Evolutionary conservation across 1,140 invertebrate genomes (phyloP).

Genomic region (Bilobella aurantiaca): DNA sequence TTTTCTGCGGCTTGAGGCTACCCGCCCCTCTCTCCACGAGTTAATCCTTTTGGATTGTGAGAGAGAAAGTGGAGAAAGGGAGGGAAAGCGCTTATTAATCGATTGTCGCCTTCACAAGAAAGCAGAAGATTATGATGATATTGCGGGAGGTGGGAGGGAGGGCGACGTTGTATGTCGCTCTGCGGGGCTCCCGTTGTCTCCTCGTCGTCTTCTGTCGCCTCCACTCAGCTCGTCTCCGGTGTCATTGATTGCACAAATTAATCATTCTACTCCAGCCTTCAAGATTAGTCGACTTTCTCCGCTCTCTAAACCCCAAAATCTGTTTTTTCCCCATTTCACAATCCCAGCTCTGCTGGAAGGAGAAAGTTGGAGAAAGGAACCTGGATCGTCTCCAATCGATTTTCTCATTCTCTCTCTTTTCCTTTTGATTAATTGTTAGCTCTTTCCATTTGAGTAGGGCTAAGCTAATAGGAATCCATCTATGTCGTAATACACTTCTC

Average conservation of each 20-base stretch:
- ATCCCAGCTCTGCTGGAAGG: not conserved
- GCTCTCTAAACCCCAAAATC: constrained; percentile 8
- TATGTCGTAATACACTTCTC: too few relatives aligned
- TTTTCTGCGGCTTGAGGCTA: not conserved
- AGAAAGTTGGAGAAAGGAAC: not conserved
- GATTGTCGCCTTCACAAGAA: not conserved
- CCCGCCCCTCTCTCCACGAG: not conserved
- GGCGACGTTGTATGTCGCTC: not conserved
- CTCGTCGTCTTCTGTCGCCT: not conserved
- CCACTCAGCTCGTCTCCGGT: constrained; percentile 9
- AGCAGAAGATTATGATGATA: not conserved
- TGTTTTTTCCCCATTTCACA: not conserved
- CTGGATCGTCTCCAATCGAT: constrained; percentile 1
- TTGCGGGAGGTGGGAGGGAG: not conserved
- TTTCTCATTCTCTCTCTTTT: constrained; percentile 1
- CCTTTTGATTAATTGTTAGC: constrained; percentile 2
- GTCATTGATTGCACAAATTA: constrained; percentile 8
- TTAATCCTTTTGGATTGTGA: not conserved
- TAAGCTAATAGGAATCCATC: not conserved
- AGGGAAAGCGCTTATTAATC: constrained; percentile 7
- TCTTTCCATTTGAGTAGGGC: not conserved
- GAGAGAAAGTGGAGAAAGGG: not conserved
- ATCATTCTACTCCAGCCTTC: constrained; percentile 4
- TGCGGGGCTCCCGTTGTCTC: not conserved
- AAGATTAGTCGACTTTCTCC: constrained; percentile 7